These are phyloP conservation scores for Riparia riparia DNA, from an alignment of 2,113 vertebrate genomes.

Conservation along the genomic window DNA sequence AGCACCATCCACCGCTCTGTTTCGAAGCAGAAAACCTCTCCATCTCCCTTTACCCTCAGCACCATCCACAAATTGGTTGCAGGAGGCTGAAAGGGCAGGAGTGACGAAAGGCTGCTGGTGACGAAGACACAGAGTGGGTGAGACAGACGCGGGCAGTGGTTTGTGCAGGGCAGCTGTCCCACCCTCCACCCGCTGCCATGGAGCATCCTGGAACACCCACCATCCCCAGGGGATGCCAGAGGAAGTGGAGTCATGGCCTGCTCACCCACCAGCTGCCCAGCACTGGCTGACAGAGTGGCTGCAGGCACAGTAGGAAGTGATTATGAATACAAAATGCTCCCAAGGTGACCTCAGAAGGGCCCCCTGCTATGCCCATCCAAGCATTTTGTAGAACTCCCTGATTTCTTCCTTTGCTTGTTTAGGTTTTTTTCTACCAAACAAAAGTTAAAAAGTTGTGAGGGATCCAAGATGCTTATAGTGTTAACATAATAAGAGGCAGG, in stretches of 20 bases:
- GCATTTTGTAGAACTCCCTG: not conserved
- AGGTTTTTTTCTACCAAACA: not conserved
- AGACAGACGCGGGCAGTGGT: not conserved
- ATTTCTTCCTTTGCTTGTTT: not conserved
- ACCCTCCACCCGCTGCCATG: rapidly evolving
- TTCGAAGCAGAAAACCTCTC: rapidly evolving
- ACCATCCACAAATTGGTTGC: not conserved
- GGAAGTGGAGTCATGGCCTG: not conserved
- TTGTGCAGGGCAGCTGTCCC: not conserved
- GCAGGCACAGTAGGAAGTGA: conserved; percentile 14
- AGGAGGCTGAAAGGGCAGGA: not conserved
- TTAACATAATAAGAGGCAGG: not conserved
- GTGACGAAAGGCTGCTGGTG: not conserved
- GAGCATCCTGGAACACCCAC: not conserved
- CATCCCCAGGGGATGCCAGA: not conserved
- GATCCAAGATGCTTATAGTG: not conserved
- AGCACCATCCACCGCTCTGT: rapidly evolving
- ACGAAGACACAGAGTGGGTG: rapidly evolving
- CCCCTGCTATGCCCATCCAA: not conserved
- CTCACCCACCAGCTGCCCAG: not conserved
- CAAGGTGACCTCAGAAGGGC: not conserved
- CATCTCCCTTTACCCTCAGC: rapidly evolving
- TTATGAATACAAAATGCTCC: not conserved
- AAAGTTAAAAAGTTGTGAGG: not conserved
- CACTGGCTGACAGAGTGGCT: not conserved